phyloP scores from a whole-genome alignment of 2,113 vertebrate species.

The Columbina picui region DNA sequence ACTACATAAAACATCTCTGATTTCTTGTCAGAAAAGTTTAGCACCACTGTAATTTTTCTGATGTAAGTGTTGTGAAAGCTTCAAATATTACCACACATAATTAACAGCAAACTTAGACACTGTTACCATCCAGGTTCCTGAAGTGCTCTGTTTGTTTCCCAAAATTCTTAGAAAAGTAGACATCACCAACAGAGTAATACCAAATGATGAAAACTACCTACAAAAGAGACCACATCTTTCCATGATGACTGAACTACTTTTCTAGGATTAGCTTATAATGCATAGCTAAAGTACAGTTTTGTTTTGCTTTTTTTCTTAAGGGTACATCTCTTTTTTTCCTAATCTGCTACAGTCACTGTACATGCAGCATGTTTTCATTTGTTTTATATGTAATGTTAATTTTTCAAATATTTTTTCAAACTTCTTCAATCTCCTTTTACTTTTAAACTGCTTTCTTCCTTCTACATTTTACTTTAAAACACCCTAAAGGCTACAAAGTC shows the following conservation, averaged over 20 bases:
- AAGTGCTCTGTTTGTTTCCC: neutral
- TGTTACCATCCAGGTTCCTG: neutral
- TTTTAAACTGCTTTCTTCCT: neutral
- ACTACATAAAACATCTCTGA: neutral
- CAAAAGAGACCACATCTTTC: neutral
- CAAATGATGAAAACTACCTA: neutral
- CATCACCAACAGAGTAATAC: neutral
- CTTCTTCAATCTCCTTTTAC: neutral
- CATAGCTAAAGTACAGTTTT: neutral
- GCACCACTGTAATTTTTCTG: neutral
- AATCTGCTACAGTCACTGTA: neutral
- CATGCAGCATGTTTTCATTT: neutral
- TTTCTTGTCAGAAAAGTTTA: neutral
- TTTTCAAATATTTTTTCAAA: neutral
- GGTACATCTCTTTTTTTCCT: rapidly evolving
- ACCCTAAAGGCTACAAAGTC: neutral
- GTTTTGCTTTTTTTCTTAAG: neutral
- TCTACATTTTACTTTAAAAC: neutral
- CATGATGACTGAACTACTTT: neutral
- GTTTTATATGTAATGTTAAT: neutral
- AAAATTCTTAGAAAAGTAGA: neutral
- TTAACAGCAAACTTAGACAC: neutral
- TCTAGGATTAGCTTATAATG: neutral
- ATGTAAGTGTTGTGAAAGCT: neutral
- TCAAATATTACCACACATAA: neutral